Base-by-base conservation (phyloP, 2,888 invertebrate genomes). In the Balanococcus diminutus region DNA sequence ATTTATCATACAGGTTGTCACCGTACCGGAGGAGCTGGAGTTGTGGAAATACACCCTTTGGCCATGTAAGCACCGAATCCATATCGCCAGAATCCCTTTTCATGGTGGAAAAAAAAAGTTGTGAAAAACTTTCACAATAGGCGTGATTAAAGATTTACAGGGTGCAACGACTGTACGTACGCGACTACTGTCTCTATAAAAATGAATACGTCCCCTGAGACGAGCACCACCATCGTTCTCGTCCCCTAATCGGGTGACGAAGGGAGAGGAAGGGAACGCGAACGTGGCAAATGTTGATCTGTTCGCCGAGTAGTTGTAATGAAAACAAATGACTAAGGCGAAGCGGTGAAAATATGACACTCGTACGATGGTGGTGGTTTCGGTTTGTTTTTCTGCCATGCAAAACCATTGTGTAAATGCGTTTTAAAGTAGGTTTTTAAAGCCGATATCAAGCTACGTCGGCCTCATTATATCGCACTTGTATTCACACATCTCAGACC, bases 171-270 rank as follows among this genome's bases (percentile, higher is more conserved):
- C n/a, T n/a, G n/a, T n/a, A n/a, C n/a, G n/a, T n/a, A n/a, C n/a
- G n/a, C n/a, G n/a, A n/a, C 51, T 61, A 11, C 84, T 75, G 75
- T 84, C 84, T 56, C 39, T 36, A 72, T 72, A 72, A 84, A 84
- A 84, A 84, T 84, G 84, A 84, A 84, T 84, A 84, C 84, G 84
- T 84, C 84, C 84, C 84, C 61, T n/a, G 84, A 84, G 84, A 72
- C n/a, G 25, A 25, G 6, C 39, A 19, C 42, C 28, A 83, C 19
- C 82, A 25, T 61, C 51, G 51, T 14, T 14, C 2, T 51, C 19
- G 51, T 14, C 4, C 22, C 61, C 6, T 56, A 56, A n/a, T 56
- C 75, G n/a, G n/a, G n/a, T n/a, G n/a, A n/a, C n/a, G n/a, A n/a
- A n/a, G n/a, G n/a, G n/a, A n/a, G n/a, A n/a, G n/a, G n/a, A n/a